Evolutionary conservation across 2,888 invertebrate species (phyloP), one percentile per base, ranked within the genome.

Genomic region (Stenoptilia bipunctidactyla): DNA sequence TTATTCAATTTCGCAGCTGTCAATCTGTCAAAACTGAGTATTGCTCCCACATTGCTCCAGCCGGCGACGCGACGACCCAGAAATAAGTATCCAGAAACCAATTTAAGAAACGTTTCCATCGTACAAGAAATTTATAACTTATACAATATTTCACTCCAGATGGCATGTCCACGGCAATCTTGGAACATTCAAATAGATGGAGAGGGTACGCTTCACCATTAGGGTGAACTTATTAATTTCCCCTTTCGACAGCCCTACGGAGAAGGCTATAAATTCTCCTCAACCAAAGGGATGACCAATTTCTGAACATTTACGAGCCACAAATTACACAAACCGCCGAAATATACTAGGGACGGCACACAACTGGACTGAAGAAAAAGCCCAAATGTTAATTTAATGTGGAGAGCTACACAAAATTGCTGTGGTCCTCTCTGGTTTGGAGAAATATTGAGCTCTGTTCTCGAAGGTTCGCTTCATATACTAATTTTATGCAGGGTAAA

Each of bases 201-300:
- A 67, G 61, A 76, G 83, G 83, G 80, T 77, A 77, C 79, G 76
- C 76, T 82, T 79, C 74, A 77, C 75, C 83, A 83, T 83, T 83
- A 83, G 73, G 73, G 73, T 72, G 79, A 77, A 73, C 82, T 82
- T 83, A 83, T 82, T 82, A 82, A 83, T 83, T 20, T 83, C 75
- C 77, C 79, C 79, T 83, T 83, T 83, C 82, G 82, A 82, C 82
- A 82, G 79, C 71, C 77, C 77, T 70, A 70, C 77, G 80, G 80
- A 77, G 74, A 63, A 75, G 75, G 73, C 80, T 69, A 82, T 83
- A 83, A 83, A 83, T 83, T 82, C 74, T 73, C 77, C 80, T 79
- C 80, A 72, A 76, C 82, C 83, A 79, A 82, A 83, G 80, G 83
- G 82, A 83, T 83, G 82, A 83, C 83, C 83, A 83, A 83, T 83